Conservation (phyloP, 1,140 invertebrate genomes). For the Eufriesea mexicana region DNA sequence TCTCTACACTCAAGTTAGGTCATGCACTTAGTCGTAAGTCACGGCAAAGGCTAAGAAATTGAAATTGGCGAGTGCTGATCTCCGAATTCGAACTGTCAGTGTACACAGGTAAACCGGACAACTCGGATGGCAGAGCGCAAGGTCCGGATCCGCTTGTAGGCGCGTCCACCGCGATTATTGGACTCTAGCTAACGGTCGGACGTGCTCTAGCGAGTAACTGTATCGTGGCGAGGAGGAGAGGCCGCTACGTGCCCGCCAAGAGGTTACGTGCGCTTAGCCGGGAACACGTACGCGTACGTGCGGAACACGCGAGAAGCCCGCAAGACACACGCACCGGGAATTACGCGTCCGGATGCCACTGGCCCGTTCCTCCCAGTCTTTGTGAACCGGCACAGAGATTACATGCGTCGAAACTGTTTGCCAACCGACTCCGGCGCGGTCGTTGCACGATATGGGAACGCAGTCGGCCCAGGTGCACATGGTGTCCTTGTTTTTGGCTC, state of each 20-base stretch:
- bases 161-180: constrained; percentile 50
- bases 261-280: constrained; percentile 55
- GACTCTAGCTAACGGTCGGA: constrained; percentile 59
- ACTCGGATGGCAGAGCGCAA: neutral
- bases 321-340: constrained; percentile 39
- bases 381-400: too few relatives aligned
- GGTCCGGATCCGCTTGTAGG: constrained; percentile 27
- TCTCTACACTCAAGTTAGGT: too few relatives aligned
- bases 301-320: constrained; percentile 28
- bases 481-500: too few relatives aligned
- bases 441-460: too few relatives aligned
- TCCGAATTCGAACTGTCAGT: too few relatives aligned
- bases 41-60: too few relatives aligned
- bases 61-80: too few relatives aligned
- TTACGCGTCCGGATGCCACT: constrained; percentile 32
- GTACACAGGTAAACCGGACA: neutral
- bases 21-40: too few relatives aligned
- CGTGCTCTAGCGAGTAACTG: constrained; percentile 65
- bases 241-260: constrained; percentile 52
- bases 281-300: constrained; percentile 39
- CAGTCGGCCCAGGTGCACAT: too few relatives aligned
- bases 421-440: too few relatives aligned
- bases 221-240: constrained; percentile 51
- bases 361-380: neutral
- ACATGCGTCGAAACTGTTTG: too few relatives aligned